phyloP scores from a whole-genome alignment of 2,888 invertebrate genomes.

The Acanthosepion esculentum region DNA sequence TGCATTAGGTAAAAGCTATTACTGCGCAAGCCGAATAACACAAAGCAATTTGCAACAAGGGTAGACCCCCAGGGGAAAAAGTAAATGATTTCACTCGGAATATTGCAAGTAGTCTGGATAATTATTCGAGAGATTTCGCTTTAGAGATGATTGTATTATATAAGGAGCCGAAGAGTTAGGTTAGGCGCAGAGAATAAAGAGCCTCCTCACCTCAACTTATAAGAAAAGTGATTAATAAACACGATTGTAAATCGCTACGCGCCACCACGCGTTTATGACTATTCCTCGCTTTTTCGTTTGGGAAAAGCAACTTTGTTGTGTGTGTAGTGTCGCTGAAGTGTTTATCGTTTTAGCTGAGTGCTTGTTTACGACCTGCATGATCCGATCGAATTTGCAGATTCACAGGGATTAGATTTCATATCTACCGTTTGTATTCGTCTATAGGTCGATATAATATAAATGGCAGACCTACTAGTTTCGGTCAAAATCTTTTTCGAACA shows the following conservation, averaged over 20 bases:
- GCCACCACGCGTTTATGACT: background rate
- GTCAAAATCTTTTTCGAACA: no score
- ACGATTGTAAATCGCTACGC: background rate
- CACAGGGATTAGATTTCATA: background rate
- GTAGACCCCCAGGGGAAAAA: no score
- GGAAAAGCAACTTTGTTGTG: background rate
- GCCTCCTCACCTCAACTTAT: background rate
- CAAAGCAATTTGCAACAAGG: no score
- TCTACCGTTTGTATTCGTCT: background rate
- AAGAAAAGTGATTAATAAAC: background rate
- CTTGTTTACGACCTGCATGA: background rate
- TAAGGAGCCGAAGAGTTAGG: background rate
- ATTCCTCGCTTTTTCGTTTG: background rate
- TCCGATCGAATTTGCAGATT: background rate
- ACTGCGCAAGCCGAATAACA: no score
- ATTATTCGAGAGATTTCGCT: background rate
- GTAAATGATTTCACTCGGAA: background rate
- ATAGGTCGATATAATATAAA: background rate
- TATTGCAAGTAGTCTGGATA: background rate
- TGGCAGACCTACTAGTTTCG: background rate
- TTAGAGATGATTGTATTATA: background rate
- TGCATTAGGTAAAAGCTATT: no score
- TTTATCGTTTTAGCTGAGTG: background rate
- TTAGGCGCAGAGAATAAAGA: background rate
- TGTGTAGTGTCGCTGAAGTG: background rate